Evolutionary conservation across 2,888 invertebrate species (phyloP), one percentile per base, ranked within the genome.

Genomic region (Oeneis ivallda): DNA sequence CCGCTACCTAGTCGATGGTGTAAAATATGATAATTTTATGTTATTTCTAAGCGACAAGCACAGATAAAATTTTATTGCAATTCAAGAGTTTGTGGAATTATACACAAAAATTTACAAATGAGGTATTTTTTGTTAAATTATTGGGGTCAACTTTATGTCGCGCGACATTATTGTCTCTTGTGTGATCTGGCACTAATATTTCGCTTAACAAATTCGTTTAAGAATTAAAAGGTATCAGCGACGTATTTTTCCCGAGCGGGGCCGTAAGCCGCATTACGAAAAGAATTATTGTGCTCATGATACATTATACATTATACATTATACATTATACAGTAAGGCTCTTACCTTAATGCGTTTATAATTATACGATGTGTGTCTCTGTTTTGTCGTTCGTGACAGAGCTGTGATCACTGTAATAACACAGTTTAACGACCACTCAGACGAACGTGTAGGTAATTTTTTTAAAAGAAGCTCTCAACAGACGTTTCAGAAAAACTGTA

Each of bases 321-420:
- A n/a, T 45, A 47, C 17, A 47, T 47, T 47, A 47, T 68, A 73
- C 72, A 69, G 67, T 72, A 70, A 71, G 79, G 81, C 83, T 87
- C 85, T 85, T 82, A 81, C 79, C 76, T 79, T 91, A 89, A 91
- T 90, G 89, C 80, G 79, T 89, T 90, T 89, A 90, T 90, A 90
- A 90, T 89, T 87, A 87, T 84, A 47, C 47, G 17, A 80, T 80
- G 79, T 79, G 74, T 78, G 83, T 15, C 32, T 84, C 80, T 81
- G 82, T 82, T 82, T 80, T 71, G 73, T 78, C 75, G 80, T 10
- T 62, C 62, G 62, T 62, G 53, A 62, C 59, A 59, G n/a, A 34
- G 57, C 43, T 19, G 59, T 59, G 59, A 59, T 59, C 59, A 59
- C 47, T 47, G 17, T 37, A 34, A 37, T 54, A 9, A 15, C 54